These are phyloP conservation scores for Stegastes partitus DNA, from an alignment of 2,113 vertebrate genomes.

Conservation along the genomic window DNA sequence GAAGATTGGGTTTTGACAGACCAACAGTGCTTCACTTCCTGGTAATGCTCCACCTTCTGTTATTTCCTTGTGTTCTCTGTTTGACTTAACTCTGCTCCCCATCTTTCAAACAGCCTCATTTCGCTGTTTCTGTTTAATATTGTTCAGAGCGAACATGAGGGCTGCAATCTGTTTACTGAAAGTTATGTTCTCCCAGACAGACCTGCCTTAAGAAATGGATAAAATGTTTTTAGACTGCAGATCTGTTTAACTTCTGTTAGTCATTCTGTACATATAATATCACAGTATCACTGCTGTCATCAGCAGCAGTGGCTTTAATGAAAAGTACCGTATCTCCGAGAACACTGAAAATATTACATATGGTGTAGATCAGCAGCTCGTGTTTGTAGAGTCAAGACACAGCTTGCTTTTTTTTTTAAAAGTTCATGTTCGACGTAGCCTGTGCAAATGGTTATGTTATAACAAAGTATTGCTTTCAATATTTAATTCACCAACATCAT, in stretches of 20 bases:
- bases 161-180: constrained; percentile 47
- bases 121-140: neutral
- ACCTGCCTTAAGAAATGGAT: constrained; percentile 6
- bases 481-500: neutral
- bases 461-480: too few relatives aligned
- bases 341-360: constrained; percentile 26
- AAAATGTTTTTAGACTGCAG: neutral
- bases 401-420: neutral
- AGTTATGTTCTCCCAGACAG: constrained; percentile 7
- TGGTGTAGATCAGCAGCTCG: constrained; percentile 45
- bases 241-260: constrained; percentile 43
- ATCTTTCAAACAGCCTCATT: neutral
- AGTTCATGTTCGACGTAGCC: neutral
- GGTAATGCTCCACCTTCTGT: constrained; percentile 81
- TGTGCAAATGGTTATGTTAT: neutral
- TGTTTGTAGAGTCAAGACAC: too few relatives aligned
- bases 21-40: constrained; percentile 95
- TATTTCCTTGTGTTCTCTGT: constrained; percentile 3
- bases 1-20: constrained; percentile 96
- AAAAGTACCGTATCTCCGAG: constrained; percentile 28
- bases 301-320: constrained; percentile 37
- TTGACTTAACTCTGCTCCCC: neutral
- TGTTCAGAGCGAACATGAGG: constrained; percentile 29
- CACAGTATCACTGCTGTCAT: constrained; percentile 20
- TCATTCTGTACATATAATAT: constrained; percentile 2